Evolutionary conservation across 1,140 invertebrate genomes (phyloP).

Genomic region (Heliconius melpomene): DNA sequence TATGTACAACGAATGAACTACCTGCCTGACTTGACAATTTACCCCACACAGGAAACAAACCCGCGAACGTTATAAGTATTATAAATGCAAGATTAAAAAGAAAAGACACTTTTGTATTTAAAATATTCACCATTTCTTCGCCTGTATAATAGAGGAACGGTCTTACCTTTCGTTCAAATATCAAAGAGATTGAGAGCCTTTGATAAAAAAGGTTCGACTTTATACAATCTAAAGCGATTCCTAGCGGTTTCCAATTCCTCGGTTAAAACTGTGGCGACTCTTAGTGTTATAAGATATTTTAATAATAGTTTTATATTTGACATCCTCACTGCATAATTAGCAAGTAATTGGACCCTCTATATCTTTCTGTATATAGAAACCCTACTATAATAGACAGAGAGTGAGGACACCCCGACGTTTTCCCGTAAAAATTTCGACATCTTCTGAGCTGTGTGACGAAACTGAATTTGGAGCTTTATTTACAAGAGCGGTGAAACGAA

Average conservation of each 20-base stretch:
- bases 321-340: background rate
- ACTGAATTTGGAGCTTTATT: too few species aligned
- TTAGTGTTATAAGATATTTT: conserved; percentile 11
- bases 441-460: too few species aligned
- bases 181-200: conserved; percentile 15
- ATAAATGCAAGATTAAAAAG: background rate
- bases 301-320: background rate
- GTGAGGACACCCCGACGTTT: too few species aligned
- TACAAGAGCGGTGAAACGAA: too few species aligned
- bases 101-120: background rate
- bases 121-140: background rate
- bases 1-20: too few species aligned
- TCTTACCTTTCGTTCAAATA: conserved; percentile 14
- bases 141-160: background rate
- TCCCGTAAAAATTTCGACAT: too few species aligned
- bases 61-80: background rate
- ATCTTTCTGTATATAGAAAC: too few species aligned
- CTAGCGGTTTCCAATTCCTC: conserved; percentile 19
- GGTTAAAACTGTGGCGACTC: background rate
- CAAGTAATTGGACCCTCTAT: background rate
- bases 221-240: conserved; percentile 15
- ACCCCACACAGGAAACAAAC: background rate
- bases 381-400: too few species aligned
- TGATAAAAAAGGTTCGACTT: conserved; percentile 25
- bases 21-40: too few species aligned